A percentile compares a stretch with the other conserved stretches of the same genome.
phyloP scores from a whole-genome alignment of 2,797 vertebrate species.

The Acipenser transmontanus region DNA sequence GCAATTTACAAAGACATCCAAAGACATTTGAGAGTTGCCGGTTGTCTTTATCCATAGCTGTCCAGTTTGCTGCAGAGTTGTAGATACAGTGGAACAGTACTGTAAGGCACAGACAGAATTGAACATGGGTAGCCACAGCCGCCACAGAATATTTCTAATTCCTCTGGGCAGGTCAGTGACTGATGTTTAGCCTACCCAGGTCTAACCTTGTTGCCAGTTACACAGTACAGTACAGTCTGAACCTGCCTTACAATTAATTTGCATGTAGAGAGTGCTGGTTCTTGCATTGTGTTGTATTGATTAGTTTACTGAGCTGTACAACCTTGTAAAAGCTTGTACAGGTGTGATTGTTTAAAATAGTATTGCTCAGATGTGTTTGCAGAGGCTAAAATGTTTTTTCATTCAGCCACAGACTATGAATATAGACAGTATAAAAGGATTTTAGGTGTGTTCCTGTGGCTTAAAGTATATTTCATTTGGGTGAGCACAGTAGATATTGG shows the following conservation, averaged over 20 bases:
- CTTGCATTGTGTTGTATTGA: neutral
- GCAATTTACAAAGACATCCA: too few relatives aligned
- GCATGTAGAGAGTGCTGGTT: neutral
- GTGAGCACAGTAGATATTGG: neutral
- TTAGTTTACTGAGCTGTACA: neutral
- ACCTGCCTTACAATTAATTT: neutral
- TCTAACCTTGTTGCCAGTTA: neutral
- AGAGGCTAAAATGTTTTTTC: neutral
- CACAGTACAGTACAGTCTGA: neutral
- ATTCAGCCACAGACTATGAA: neutral
- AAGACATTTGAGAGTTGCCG: too few relatives aligned
- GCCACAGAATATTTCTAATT: too few relatives aligned
- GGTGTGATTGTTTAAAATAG: neutral
- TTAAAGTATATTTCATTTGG: neutral
- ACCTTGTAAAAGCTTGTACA: neutral
- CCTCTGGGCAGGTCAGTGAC: too few relatives aligned
- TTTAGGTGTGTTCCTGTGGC: neutral
- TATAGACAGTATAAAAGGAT: neutral
- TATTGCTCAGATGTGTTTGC: neutral
- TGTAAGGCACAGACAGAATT: too few relatives aligned
- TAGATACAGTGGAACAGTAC: too few relatives aligned
- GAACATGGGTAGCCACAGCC: too few relatives aligned
- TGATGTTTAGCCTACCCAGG: too few relatives aligned
- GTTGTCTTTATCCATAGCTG: too few relatives aligned
- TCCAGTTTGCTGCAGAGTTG: too few relatives aligned